These are phyloP conservation scores for Hydrozoanthus gracilis DNA, from an alignment of 92 coral and sea anemone species.

Conservation along the genomic window DNA sequence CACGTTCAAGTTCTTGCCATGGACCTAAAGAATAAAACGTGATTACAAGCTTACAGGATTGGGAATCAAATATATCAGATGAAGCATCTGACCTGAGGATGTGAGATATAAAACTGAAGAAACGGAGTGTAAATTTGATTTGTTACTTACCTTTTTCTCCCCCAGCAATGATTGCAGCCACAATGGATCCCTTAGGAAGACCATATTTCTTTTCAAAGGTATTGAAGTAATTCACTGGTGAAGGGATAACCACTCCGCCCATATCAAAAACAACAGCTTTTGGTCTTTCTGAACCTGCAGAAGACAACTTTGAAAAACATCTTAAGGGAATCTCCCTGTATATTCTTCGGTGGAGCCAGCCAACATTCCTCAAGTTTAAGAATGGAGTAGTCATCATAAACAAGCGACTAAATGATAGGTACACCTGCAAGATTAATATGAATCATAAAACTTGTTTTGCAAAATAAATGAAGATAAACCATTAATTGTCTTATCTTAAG, in stretches of 20 bases:
- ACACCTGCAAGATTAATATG: not conserved
- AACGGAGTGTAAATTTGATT: not conserved
- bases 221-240: constrained; percentile 66
- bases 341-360: not conserved
- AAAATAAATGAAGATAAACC: not conserved
- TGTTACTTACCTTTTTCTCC: constrained; percentile 72
- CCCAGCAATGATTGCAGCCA: constrained; percentile 83
- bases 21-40: constrained; percentile 61
- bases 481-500: not conserved
- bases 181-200: constrained; percentile 78
- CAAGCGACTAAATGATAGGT: not conserved
- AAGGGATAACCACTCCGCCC: constrained; percentile 97
- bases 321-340: constrained; percentile 24
- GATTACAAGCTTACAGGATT: too few relatives aligned
- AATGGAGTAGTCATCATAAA: constrained; percentile 18
- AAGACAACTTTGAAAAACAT: not conserved
- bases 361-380: constrained; percentile 15
- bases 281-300: constrained; percentile 43
- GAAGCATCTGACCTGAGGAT: too few relatives aligned
- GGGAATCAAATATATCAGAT: too few relatives aligned
- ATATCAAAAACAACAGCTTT: constrained; percentile 96
- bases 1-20: constrained; percentile 88
- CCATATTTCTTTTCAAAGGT: constrained; percentile 81
- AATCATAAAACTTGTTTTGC: not conserved
- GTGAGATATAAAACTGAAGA: too few relatives aligned